A percentile compares a stretch with the other conserved stretches of the same genome.
Conservation (phyloP, 2,797 vertebrate genomes). For the Pelochelys cantorii region DNA sequence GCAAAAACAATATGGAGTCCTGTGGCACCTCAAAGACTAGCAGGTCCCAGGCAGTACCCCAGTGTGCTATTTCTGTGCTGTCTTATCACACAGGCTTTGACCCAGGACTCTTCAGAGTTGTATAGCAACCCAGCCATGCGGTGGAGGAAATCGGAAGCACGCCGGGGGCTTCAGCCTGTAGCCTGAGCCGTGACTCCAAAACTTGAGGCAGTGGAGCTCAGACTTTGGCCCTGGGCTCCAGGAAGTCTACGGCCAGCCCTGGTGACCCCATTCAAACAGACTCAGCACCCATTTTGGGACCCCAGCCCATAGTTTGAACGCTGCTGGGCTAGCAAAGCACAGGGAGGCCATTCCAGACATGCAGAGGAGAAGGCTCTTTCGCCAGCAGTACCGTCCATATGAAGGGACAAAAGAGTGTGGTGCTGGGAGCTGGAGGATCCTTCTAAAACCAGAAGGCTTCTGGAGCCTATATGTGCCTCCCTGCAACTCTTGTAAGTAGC, state of each 20-base stretch:
- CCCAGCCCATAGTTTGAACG: too few relatives aligned
- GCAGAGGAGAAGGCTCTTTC: neutral
- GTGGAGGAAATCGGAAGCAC: neutral
- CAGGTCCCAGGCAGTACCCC: too few relatives aligned
- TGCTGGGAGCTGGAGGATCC: accelerated
- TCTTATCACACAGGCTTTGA: neutral
- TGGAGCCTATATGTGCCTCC: neutral
- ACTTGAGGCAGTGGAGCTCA: too few relatives aligned
- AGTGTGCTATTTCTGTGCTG: neutral
- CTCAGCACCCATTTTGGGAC: too few relatives aligned
- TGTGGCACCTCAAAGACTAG: too few relatives aligned
- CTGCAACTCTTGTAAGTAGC: accelerated
- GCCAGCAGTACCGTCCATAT: neutral
- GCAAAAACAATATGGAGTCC: too few relatives aligned
- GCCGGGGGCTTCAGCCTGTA: too few relatives aligned
- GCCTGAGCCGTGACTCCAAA: too few relatives aligned
- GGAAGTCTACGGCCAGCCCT: too few relatives aligned
- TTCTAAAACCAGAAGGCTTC: neutral
- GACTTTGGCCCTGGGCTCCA: too few relatives aligned
- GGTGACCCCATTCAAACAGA: too few relatives aligned
- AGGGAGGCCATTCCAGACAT: neutral
- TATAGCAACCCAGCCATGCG: neutral
- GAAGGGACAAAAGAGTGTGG: neutral
- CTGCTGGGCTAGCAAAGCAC: neutral
- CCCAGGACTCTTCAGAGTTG: neutral